Evolutionary conservation across 2,113 vertebrate genomes (phyloP).

Genomic region (Epinephelus lanceolatus): DNA sequence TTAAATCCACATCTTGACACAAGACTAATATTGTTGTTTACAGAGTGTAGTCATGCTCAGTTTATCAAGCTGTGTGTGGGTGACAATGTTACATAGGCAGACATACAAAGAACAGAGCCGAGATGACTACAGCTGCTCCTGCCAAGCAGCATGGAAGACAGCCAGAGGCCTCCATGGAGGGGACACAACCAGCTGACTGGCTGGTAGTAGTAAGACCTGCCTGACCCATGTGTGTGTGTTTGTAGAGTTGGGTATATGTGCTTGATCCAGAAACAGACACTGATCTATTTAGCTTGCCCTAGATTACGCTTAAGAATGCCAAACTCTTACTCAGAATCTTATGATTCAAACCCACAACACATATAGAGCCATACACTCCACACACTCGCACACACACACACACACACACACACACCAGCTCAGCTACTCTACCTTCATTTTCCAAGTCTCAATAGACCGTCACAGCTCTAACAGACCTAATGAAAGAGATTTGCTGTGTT

Average conservation of each 20-base stretch:
- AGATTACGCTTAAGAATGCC: background rate
- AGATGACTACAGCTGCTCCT: slow-evolving; percentile 16
- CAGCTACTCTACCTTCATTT: background rate
- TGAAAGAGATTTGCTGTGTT: slow-evolving; percentile 5
- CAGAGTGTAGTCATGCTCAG: background rate
- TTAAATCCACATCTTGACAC: background rate
- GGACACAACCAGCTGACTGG: slow-evolving; percentile 17
- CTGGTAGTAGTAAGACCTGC: slow-evolving; percentile 14
- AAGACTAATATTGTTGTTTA: slow-evolving; percentile 1
- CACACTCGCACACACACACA: background rate
- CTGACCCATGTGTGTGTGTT: background rate
- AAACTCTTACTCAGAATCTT: background rate
- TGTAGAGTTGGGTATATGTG: slow-evolving; percentile 21
- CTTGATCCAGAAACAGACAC: background rate
- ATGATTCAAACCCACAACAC: background rate
- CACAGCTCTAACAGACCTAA: background rate
- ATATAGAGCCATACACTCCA: background rate
- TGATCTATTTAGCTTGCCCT: background rate
- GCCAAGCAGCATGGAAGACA: slow-evolving; percentile 14
- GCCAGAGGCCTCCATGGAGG: slow-evolving; percentile 21
- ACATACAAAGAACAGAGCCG: slow-evolving; percentile 44
- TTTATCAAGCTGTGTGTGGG: slow-evolving; percentile 19
- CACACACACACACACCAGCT: background rate
- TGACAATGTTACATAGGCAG: background rate
- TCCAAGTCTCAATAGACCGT: background rate